These are phyloP conservation scores for Crax fasciolata DNA, from an alignment of 2,797 vertebrate genomes.

Conservation along the genomic window DNA sequence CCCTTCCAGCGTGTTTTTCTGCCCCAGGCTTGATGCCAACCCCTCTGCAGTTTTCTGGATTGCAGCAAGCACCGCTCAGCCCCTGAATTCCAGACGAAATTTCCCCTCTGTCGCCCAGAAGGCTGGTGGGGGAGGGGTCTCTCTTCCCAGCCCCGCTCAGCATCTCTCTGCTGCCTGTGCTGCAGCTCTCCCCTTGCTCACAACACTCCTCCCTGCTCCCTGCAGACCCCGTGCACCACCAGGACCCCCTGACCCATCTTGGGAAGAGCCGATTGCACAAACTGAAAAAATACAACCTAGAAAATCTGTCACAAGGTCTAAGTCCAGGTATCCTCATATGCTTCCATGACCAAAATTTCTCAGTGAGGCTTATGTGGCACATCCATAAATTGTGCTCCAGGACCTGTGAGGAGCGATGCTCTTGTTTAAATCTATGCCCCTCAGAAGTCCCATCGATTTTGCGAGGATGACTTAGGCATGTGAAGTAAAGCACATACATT, in stretches of 20 bases:
- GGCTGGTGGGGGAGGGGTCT: too few relatives aligned
- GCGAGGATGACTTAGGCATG: constrained; percentile 4
- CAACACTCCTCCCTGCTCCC: background rate
- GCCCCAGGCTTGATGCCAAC: too few relatives aligned
- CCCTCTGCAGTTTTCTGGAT: background rate
- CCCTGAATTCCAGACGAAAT: accelerated
- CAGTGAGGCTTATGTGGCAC: accelerated
- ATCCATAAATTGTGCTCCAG: background rate
- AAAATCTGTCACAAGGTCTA: accelerated
- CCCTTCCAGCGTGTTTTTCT: background rate
- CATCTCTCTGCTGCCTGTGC: background rate
- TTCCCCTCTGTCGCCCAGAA: background rate
- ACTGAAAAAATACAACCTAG: accelerated
- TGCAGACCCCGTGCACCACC: accelerated
- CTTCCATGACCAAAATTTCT: background rate
- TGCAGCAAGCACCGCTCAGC: background rate
- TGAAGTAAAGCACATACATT: constrained; percentile 40
- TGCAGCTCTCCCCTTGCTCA: background rate
- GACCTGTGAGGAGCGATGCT: background rate
- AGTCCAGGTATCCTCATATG: background rate
- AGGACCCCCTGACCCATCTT: background rate
- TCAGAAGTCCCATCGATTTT: constrained; percentile 30
- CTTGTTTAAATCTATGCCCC: background rate
- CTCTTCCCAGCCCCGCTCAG: background rate
- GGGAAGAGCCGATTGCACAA: accelerated